Evolutionary conservation across 2,797 vertebrate species (phyloP), one percentile per base, ranked within the genome.

Genomic region (Pagetopsis macropterus): DNA sequence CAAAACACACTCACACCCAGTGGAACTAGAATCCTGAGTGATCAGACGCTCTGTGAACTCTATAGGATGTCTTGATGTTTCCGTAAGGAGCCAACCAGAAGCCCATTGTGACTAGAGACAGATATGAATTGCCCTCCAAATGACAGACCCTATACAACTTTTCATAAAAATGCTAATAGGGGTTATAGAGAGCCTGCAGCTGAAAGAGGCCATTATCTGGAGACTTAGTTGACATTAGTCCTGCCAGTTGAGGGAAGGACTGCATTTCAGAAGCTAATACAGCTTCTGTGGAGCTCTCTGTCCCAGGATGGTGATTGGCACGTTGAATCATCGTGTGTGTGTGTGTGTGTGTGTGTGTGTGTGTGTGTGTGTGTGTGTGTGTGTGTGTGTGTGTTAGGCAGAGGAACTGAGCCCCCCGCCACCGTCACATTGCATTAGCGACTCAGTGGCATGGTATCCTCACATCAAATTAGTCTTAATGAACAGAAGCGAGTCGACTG

Each of bases 91-190:
- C 17, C 2, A 41, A n/a, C 7, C 10, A 55, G 65, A 17, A 16
- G 76, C 43, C 59, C 65, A 51, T 27, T 27, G 27, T 27, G 68
- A 80, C 50, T 37, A 37, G 70, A 67, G n/a, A 43, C 52, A 40
- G 41, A 63, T 45, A 61, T 16, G 57, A 81, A 79, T 74, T 4
- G 58, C 46, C 64, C 66, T 78, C 68, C 60, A 72, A 82, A 72
- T 67, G 73, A 79, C 31, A 73, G 80, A 76, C 61, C 50, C 63
- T 58, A 37, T 37, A 50, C 67, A 83, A 72, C 61, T 73, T 76
- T 75, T 85, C 77, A 93, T 94, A 83, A 93, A 94, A 92, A 94
- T 93, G 92, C 87, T 88, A 93, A 94, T 92, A 17, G 51, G 72
- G 82, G 88, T 76, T 75, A 83, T 31, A 10, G 61, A 37, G 59